phyloP scores from a whole-genome alignment of 2,797 vertebrate genomes.

The Basileuterus tristriatus region DNA sequence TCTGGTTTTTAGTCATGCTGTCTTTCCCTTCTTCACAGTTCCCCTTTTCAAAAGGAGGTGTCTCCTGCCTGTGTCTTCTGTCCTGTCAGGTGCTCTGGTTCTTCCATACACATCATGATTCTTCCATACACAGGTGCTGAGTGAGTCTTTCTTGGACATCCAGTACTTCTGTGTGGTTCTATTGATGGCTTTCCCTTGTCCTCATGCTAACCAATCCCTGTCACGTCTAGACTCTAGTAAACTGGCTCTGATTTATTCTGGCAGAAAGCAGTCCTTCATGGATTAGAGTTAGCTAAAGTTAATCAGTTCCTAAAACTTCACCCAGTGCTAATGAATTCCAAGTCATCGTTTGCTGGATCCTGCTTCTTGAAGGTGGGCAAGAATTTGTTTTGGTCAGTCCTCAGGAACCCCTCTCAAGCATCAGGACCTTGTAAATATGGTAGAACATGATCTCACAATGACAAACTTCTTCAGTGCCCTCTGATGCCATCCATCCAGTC shows the following conservation, averaged over 20 bases:
- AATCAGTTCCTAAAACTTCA: neutral
- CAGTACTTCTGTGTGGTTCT: neutral
- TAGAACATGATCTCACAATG: neutral
- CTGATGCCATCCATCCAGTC: neutral
- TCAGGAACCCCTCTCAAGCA: neutral
- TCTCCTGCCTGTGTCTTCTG: neutral
- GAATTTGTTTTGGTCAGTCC: neutral
- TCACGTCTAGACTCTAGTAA: neutral
- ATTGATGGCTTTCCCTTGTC: neutral
- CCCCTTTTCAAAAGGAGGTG: neutral
- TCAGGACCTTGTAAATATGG: neutral
- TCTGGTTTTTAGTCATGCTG: neutral
- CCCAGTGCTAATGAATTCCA: neutral
- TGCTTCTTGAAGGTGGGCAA: neutral
- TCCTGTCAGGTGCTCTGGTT: neutral
- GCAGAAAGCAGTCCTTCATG: neutral
- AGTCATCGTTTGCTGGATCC: neutral
- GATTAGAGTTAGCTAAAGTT: neutral
- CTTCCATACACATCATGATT: rapidly evolving
- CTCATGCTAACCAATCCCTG: neutral
- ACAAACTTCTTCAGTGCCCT: neutral
- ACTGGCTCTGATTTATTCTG: neutral
- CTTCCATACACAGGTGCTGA: neutral
- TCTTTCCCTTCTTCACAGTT: neutral
- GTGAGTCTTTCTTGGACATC: neutral